Conservation (phyloP, 2,113 vertebrate genomes). For the Phoxinus phoxinus region DNA sequence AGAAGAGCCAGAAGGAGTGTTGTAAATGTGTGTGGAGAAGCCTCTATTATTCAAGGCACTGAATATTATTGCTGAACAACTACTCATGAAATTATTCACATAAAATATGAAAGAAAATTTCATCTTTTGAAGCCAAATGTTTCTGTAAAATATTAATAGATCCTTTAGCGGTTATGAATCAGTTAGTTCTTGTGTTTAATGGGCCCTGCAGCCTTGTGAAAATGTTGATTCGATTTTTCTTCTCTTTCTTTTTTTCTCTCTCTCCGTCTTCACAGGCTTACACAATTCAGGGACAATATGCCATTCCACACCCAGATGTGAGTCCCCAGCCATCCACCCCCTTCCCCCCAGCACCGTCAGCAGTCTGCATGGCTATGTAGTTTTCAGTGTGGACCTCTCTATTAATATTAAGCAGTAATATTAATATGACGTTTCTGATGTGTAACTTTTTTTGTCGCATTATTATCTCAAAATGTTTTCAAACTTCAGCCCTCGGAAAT, state of each 20-base stretch:
- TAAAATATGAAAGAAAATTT: slow-evolving; percentile 22
- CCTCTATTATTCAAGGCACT: background rate
- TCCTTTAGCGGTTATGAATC: slow-evolving; percentile 23
- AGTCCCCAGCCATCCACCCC: slow-evolving; percentile 75
- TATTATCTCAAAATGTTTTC: slow-evolving; percentile 59
- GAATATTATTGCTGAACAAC: slow-evolving; percentile 7
- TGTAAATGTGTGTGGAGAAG: background rate
- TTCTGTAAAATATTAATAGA: slow-evolving; percentile 36
- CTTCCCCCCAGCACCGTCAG: slow-evolving; percentile 59
- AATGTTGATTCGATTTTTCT: slow-evolving; percentile 45
- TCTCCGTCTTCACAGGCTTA: slow-evolving; percentile 83
- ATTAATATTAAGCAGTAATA: slow-evolving; percentile 96
- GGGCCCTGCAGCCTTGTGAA: background rate
- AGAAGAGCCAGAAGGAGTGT: background rate
- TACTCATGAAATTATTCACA: slow-evolving; percentile 7
- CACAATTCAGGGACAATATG: slow-evolving; percentile 98
- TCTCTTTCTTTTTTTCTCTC: slow-evolving; percentile 49
- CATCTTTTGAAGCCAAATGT: background rate
- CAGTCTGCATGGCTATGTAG: slow-evolving; percentile 79
- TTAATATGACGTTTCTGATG: slow-evolving; percentile 75
- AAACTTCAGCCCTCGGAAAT: slow-evolving; percentile 41
- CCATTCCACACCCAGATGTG: slow-evolving; percentile 97
- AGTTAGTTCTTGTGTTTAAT: slow-evolving; percentile 37
- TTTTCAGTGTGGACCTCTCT: slow-evolving; percentile 68
- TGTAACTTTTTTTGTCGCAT: slow-evolving; percentile 57